phyloP scores from a whole-genome alignment of 2,888 invertebrate genomes.

The Leucozona laternaria region DNA sequence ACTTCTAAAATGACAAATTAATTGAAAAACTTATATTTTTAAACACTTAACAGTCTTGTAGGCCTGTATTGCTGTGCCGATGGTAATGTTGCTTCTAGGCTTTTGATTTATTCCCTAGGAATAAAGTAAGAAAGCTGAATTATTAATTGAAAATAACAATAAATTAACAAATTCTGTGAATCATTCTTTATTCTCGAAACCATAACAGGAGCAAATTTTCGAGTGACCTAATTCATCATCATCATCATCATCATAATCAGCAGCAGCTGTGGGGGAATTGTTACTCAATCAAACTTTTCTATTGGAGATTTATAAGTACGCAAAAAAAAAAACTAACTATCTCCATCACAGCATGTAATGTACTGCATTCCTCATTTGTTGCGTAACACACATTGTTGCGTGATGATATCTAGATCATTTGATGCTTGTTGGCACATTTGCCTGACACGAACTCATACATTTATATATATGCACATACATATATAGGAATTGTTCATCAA shows the following conservation, averaged over 20 bases:
- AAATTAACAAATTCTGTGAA: background rate
- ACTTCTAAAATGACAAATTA: no score
- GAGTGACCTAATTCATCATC: slow-evolving; percentile 19
- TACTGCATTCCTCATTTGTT: slow-evolving; percentile 41
- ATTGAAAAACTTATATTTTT: no score
- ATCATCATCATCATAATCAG: background rate
- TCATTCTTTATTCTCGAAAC: background rate
- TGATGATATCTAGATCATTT: slow-evolving; percentile 61
- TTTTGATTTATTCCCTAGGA: no score
- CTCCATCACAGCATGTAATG: background rate
- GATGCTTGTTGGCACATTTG: slow-evolving; percentile 21
- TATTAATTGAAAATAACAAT: background rate
- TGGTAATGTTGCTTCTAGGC: no score
- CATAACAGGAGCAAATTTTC: background rate
- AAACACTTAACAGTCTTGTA: no score
- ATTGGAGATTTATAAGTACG: slow-evolving; percentile 3
- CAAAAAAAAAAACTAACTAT: slow-evolving; percentile 5
- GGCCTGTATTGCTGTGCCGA: no score
- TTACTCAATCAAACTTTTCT: slow-evolving; percentile 7
- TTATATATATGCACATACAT: no score
- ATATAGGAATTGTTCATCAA: background rate
- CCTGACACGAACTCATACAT: slow-evolving; percentile 11
- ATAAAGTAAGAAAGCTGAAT: no score
- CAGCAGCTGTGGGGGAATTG: background rate
- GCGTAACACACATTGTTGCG: slow-evolving; percentile 49